Conservation (phyloP, 2,797 vertebrate genomes). For the Leuciscus waleckii region DNA sequence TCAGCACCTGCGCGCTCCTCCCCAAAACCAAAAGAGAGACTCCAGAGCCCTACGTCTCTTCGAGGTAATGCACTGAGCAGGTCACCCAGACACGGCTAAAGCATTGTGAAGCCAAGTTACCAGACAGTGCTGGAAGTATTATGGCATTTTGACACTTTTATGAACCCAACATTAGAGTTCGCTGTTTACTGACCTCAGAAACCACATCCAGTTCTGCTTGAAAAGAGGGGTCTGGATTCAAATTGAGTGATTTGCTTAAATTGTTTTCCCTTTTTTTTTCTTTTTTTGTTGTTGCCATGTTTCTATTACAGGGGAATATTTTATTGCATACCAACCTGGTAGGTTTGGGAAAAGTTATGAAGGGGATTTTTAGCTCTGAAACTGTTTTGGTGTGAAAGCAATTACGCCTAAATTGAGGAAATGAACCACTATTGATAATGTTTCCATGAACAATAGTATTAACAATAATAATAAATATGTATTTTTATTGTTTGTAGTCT, state of each 20-base stretch:
- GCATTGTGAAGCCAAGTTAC: neutral
- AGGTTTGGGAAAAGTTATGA: neutral
- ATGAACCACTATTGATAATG: neutral
- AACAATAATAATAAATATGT: neutral
- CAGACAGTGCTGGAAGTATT: neutral
- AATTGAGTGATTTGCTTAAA: neutral
- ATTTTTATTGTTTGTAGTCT: no score
- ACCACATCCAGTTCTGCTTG: neutral
- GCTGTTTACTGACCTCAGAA: neutral
- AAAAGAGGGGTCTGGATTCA: neutral
- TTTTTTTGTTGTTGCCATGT: neutral
- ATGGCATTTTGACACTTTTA: neutral
- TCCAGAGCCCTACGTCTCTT: slow-evolving; percentile 91
- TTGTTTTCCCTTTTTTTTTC: neutral
- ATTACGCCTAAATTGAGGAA: neutral
- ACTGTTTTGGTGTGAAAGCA: neutral
- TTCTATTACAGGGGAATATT: neutral
- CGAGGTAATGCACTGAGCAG: slow-evolving; percentile 87
- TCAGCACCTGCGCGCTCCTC: slow-evolving; percentile 86
- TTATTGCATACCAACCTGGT: neutral
- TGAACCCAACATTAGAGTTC: neutral
- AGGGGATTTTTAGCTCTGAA: neutral
- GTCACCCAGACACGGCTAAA: neutral
- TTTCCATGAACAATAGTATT: neutral
- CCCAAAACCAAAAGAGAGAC: slow-evolving; percentile 97